phyloP scores from a whole-genome alignment of 2,888 invertebrate species.

The Iphiclides podalirius region DNA sequence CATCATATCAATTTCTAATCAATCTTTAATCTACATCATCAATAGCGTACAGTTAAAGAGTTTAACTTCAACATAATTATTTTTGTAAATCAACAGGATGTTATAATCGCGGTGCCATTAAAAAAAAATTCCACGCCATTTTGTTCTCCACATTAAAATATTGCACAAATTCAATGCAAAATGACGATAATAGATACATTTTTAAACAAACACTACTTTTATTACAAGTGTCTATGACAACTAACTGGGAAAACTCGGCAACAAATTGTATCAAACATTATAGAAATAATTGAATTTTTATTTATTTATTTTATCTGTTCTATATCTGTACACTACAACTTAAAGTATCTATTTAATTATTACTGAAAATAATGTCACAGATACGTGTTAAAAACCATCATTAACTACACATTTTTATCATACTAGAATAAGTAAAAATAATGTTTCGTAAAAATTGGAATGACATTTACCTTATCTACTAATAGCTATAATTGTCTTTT shows the following conservation, averaged over 20 bases:
- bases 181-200: background rate
- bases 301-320: background rate
- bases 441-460: conserved; percentile 19
- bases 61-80: too few relatives aligned
- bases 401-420: background rate
- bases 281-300: too few relatives aligned
- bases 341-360: background rate
- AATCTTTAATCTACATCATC: too few relatives aligned
- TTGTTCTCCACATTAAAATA: background rate
- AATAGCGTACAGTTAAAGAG: too few relatives aligned
- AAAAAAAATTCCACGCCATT: too few relatives aligned
- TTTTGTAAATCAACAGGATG: too few relatives aligned
- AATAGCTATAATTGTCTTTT: conserved; percentile 17
- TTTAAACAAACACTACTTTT: background rate
- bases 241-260: too few relatives aligned
- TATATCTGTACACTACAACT: background rate
- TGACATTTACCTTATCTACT: conserved; percentile 13
- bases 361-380: background rate
- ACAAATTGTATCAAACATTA: too few relatives aligned
- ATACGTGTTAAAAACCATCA: background rate
- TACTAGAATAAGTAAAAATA: background rate
- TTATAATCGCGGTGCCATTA: too few relatives aligned
- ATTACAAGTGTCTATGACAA: too few relatives aligned
- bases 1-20: too few relatives aligned
- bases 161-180: conserved; percentile 13